Evolutionary conservation across 2,113 vertebrate species (phyloP), one percentile per base, ranked within the genome.

Genomic region (Spea multiplicata): DNA sequence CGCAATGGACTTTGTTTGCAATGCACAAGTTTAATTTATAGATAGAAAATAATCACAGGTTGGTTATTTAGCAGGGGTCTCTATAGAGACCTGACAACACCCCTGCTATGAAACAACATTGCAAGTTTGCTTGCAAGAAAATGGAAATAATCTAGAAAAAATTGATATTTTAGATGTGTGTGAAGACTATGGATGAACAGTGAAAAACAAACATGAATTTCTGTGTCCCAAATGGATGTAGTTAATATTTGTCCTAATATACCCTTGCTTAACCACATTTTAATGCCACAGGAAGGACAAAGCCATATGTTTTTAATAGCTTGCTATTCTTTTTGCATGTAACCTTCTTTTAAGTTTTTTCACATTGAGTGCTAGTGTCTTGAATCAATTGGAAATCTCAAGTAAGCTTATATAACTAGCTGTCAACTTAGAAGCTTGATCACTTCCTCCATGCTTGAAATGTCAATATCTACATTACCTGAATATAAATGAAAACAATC

Each of bases 341-440:
- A 80, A 80, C 77, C 77, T 80, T 80, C 77, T 67, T 73, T 73
- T 67, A 73, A 44, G 64, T 62, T 68, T 73, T 66, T 80, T 80
- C 71, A 68, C 71, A 80, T 80, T 74, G 45, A 68, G 71, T 74
- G 68, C 61, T 74, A 71, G 67, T 80, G 71, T 71, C 52, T 74
- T 59, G 55, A 80, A 80, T 80, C 78, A 80, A 73, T 68, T 74
- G 64, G 71, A 68, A 59, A 80, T 74, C 78, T 80, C 71, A 80
- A 80, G 64, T 80, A 74, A 80, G 78, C 78, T 73, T 80, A 80
- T 80, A 80, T 80, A 80, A 80, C 78, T 74, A 80, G 44, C 78
- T 74, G 78, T 80, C 71, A 80, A 66, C 62, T 74, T 17, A 3
- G 17, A 80, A 80, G 78, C 71, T 74, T 80, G 78, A 80, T 80